Evolutionary conservation across 2,888 invertebrate genomes (phyloP), one percentile per base, ranked within the genome.

Genomic region (Ophion slaviceki): DNA sequence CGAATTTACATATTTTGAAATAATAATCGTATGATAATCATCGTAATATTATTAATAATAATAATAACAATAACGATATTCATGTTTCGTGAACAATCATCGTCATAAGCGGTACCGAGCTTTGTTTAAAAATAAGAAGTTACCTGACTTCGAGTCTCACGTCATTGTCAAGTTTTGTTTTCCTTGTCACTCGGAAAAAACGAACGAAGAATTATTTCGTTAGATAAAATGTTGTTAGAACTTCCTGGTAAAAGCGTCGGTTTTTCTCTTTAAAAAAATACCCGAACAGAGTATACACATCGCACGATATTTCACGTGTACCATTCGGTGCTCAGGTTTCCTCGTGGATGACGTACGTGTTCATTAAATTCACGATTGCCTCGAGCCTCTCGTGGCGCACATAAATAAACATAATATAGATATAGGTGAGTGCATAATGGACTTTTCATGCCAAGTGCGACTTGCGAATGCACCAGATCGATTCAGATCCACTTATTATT

Each of bases 291-390:
- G 64, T 40, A 28, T 67, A 67, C 17, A 24, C 7, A 24, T 20
- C 11, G 53, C 47, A 0, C 8, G 8, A 59, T 75, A 45, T 67
- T 67, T 14, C 59, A 67, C 47, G 57, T 67, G 61, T 62, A 28
- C 32, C 32, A 28, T n/a, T 74, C 45, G n/a, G 64, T 53, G 10
- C 53, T 72, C 61, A n/a, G 24, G 61, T 59, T 81, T 80, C 59
- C 47, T 32, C 67, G 80, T 74, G 11, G 45, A 36, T 20, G 70
- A 72, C 53, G 71, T 20, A 24, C n/a, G 36, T 61, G 36, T 20
- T 67, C 80, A 68, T 80, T 80, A 61, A 75, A 62, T 45, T 81
- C 53, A 62, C 70, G 68, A 81, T 76, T 64, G 70, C 53, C 24
- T 24, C 59, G 24, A 53, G 53, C 36, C 53, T 53, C 24, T 57